A percentile compares a stretch with the other conserved stretches of the same genome.
phyloP scores from a whole-genome alignment of 2,797 vertebrate genomes.

The Argyrosomus regius region DNA sequence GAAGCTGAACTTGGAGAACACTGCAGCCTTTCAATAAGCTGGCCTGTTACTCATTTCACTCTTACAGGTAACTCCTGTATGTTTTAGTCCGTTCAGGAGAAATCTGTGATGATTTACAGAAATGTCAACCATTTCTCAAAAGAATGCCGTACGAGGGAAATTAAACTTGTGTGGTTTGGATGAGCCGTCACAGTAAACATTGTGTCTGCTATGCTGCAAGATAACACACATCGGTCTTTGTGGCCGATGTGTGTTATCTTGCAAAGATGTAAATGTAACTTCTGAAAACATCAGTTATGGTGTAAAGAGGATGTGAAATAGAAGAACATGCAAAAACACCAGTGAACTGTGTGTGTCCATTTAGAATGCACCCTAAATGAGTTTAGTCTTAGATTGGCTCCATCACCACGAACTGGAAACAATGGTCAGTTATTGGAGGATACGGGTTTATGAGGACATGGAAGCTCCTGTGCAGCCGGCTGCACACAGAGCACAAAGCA shows the following conservation, averaged over 20 bases:
- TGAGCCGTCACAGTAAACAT: not conserved
- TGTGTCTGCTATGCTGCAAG: not conserved
- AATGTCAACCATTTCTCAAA: not conserved
- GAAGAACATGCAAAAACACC: not conserved
- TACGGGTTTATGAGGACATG: not conserved
- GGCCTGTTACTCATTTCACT: not conserved
- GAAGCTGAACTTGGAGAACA: not conserved
- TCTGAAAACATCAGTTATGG: no score
- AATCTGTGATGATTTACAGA: not conserved
- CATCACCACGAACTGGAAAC: not conserved
- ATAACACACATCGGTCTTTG: not conserved
- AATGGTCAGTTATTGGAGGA: not conserved
- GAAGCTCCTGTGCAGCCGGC: not conserved
- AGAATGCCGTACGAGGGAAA: not conserved
- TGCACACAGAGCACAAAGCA: not conserved
- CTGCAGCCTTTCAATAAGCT: not conserved
- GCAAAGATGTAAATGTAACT: no score
- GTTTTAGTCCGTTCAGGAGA: not conserved
- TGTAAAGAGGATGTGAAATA: not conserved
- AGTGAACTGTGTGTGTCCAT: not conserved
- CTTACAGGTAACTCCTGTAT: not conserved
- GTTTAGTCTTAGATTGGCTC: not conserved
- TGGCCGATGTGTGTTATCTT: no score
- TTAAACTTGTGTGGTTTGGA: not conserved
- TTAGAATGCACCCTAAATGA: not conserved